These are phyloP conservation scores for Geophilus truncorum DNA, from an alignment of 2,888 invertebrate genomes.

Conservation along the genomic window DNA sequence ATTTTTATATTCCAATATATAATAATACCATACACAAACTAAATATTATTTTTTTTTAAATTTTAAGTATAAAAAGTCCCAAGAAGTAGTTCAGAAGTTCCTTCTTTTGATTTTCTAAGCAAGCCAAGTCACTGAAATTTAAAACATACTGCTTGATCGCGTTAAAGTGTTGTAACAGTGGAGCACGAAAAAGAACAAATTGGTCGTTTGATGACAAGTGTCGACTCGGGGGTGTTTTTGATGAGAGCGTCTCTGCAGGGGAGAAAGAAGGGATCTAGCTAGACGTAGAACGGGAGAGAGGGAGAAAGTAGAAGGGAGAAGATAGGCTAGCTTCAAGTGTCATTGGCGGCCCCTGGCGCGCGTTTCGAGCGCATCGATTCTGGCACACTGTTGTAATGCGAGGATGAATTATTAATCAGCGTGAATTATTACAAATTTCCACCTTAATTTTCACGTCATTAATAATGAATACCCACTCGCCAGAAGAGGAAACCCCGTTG, in stretches of 20 bases:
- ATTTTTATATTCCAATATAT: too few relatives aligned
- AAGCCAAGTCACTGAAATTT: too few relatives aligned
- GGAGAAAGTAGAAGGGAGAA: background rate
- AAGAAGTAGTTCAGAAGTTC: background rate
- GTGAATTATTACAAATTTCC: constrained; percentile 34
- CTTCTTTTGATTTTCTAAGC: background rate
- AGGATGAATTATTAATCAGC: constrained; percentile 27
- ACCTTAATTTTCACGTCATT: constrained; percentile 33
- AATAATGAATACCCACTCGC: constrained; percentile 28
- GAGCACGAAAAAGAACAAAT: background rate
- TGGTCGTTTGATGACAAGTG: background rate
- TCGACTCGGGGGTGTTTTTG: background rate
- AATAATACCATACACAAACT: too few relatives aligned
- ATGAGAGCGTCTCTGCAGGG: background rate
- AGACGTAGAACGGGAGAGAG: background rate
- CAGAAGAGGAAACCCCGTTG: background rate
- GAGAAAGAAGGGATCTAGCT: background rate
- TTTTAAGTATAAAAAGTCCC: too few relatives aligned
- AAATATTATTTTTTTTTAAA: too few relatives aligned
- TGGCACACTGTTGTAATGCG: constrained; percentile 28
- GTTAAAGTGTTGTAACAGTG: background rate
- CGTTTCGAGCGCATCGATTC: background rate
- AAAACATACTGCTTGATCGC: background rate
- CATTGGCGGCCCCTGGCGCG: background rate
- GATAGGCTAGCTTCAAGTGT: background rate